Evolutionary conservation across 2,797 vertebrate species (phyloP).

Genomic region (Pangasius macronema): DNA sequence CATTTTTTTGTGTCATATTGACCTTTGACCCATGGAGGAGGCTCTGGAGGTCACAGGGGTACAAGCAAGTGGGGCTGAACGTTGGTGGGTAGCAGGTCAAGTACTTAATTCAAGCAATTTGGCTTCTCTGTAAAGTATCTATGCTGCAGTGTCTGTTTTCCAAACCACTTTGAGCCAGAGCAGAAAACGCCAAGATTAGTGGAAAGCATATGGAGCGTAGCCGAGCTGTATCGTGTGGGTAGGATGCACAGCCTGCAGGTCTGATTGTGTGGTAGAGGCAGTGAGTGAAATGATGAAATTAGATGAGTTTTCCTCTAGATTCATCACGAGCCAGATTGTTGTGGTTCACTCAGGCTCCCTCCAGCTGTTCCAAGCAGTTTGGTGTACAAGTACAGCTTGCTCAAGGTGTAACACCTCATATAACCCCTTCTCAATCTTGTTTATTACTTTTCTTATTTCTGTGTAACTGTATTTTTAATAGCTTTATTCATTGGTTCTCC

Average conservation of each 20-base stretch:
- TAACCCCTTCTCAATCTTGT: slow-evolving; percentile 7
- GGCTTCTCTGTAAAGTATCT: slow-evolving; percentile 36
- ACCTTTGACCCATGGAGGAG: slow-evolving; percentile 64
- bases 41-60: slow-evolving; percentile 54
- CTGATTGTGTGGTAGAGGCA: slow-evolving; percentile 41
- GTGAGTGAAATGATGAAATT: slow-evolving; percentile 56
- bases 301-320: slow-evolving; percentile 58
- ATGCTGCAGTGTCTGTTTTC: not conserved
- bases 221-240: slow-evolving; percentile 53
- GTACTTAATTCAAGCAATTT: slow-evolving; percentile 58
- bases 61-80: slow-evolving; percentile 16
- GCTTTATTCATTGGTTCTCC: slow-evolving; percentile 36
- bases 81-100: slow-evolving; percentile 56
- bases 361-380: slow-evolving; percentile 65
- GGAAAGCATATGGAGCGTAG: slow-evolving; percentile 58
- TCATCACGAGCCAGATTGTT: slow-evolving; percentile 69
- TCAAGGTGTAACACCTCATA: slow-evolving; percentile 45
- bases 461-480: slow-evolving; percentile 22
- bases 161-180: not conserved
- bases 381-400: slow-evolving; percentile 23
- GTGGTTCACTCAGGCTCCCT: slow-evolving; percentile 54
- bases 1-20: slow-evolving; percentile 48
- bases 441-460: slow-evolving; percentile 6
- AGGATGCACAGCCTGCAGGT: slow-evolving; percentile 51
- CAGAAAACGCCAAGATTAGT: not conserved